A percentile compares a stretch with the other conserved stretches of the same genome.
These are phyloP conservation scores for Chironomus tepperi DNA, from an alignment of 1,140 invertebrate species.

Conservation along the genomic window DNA sequence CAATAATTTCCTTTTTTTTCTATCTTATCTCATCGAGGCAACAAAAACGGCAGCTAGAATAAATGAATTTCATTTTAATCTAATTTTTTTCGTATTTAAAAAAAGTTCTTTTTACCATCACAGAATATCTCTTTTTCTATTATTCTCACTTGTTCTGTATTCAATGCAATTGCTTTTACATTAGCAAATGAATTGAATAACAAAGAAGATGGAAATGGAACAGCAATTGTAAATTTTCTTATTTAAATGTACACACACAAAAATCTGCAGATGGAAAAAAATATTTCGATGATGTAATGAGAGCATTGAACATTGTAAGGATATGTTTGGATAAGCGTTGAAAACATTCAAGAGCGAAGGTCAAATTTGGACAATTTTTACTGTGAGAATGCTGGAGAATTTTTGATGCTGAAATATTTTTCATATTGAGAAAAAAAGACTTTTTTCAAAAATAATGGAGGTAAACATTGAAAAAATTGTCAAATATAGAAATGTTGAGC, in stretches of 20 bases:
- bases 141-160: neutral
- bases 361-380: neutral
- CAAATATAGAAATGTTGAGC: too few relatives aligned
- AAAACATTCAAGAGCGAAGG: neutral
- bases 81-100: neutral
- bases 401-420: too few relatives aligned
- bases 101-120: neutral
- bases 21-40: neutral
- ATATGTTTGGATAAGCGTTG: neutral
- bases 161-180: neutral
- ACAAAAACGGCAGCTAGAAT: too few relatives aligned
- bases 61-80: neutral
- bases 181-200: neutral
- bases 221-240: neutral
- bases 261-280: neutral
- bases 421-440: too few relatives aligned
- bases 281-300: neutral
- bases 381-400: too few relatives aligned
- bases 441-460: too few relatives aligned
- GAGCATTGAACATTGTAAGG: neutral
- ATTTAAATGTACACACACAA: neutral
- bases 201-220: neutral
- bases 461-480: too few relatives aligned
- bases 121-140: neutral
- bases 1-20: neutral